Conservation (phyloP, 2,113 vertebrate genomes). For the Sterna hirundo region DNA sequence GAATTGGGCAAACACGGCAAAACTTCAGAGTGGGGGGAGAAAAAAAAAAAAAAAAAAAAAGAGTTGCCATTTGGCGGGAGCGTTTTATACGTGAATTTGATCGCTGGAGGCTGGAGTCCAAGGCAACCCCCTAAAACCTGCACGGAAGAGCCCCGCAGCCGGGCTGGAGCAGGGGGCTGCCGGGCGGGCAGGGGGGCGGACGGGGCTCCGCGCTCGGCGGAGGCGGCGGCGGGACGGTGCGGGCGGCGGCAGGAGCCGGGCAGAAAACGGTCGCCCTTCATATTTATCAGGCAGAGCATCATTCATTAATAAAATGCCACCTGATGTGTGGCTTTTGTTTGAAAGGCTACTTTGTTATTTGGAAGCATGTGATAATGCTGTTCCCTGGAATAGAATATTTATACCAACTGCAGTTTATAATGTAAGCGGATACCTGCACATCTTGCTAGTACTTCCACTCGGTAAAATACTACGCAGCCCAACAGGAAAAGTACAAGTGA, state of each 20-base stretch:
- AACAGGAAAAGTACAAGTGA: conserved; percentile 32
- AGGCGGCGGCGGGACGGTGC: neutral
- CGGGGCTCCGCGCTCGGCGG: neutral
- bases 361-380: neutral
- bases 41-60: neutral
- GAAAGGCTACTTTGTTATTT: neutral
- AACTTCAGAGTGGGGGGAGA: neutral
- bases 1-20: neutral
- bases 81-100: neutral
- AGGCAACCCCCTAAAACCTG: neutral
- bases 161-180: neutral
- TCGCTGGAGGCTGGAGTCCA: neutral
- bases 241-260: neutral
- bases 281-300: neutral
- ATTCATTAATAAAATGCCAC: neutral
- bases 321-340: conserved; percentile 31
- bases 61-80: neutral
- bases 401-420: neutral
- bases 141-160: neutral
- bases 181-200: neutral
- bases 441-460: conserved; percentile 11
- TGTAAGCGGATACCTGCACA: conserved; percentile 45
- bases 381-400: neutral
- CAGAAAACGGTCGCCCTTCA: neutral
- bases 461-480: neutral